Evolutionary conservation across 2,888 invertebrate genomes (phyloP).

Genomic region (Amorpha juglandis): DNA sequence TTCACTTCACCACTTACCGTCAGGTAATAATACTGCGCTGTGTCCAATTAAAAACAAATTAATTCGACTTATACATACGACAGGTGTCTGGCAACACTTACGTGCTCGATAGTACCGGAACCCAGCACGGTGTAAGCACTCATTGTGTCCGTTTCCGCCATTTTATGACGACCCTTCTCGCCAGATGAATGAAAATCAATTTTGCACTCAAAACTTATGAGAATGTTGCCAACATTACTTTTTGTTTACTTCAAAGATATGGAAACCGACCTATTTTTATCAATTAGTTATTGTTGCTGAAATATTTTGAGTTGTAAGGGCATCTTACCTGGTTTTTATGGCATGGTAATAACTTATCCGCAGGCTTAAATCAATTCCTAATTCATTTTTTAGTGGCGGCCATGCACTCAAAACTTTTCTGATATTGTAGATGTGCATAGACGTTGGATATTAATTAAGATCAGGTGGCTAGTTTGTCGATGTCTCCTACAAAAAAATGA

Average conservation of each 20-base stretch:
- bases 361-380: too few relatives aligned
- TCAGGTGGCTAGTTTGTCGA: too few relatives aligned
- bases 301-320: background rate
- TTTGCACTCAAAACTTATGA: constrained; percentile 37
- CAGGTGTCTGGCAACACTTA: constrained; percentile 33
- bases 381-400: too few relatives aligned
- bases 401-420: too few relatives aligned
- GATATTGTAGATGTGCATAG: too few relatives aligned
- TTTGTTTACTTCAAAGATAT: constrained; percentile 12
- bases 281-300: background rate
- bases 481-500: too few relatives aligned
- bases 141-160: constrained; percentile 77
- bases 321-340: background rate
- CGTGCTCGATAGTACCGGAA: constrained; percentile 69
- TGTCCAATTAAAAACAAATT: too few relatives aligned
- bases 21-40: too few relatives aligned
- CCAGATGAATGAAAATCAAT: constrained; percentile 60
- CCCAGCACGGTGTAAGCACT: constrained; percentile 58
- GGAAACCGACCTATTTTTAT: background rate
- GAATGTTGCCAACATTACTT: constrained; percentile 22
- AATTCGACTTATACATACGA: background rate
- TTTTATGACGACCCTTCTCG: constrained; percentile 51
- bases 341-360: too few relatives aligned
- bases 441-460: too few relatives aligned
- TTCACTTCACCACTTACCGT: too few relatives aligned